Conservation (phyloP, 2,797 vertebrate genomes). For the Ibycter americanus region DNA sequence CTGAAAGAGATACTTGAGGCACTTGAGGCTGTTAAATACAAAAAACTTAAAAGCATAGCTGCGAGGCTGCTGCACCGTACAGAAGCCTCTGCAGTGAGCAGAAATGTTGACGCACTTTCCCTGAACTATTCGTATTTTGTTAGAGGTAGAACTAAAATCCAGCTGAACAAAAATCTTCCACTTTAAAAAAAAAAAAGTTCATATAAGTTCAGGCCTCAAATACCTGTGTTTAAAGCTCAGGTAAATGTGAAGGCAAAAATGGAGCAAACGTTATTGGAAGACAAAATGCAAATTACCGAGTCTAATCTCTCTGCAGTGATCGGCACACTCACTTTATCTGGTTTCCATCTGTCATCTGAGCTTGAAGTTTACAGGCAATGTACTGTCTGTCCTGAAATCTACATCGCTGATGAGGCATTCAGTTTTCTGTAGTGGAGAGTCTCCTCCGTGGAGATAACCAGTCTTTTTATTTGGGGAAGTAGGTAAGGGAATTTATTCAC, state of each 20-base stretch:
- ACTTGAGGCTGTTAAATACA: background rate
- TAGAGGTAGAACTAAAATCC: background rate
- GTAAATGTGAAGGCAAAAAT: background rate
- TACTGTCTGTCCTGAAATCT: constrained; percentile 52
- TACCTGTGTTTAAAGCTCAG: background rate
- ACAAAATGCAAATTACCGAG: constrained; percentile 46
- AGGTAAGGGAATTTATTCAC: background rate
- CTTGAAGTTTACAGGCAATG: constrained; percentile 61
- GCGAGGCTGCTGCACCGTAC: background rate
- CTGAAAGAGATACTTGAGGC: background rate
- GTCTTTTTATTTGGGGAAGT: background rate
- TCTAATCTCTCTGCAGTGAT: constrained; percentile 33
- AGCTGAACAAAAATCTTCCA: background rate
- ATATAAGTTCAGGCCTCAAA: background rate
- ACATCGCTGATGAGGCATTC: background rate
- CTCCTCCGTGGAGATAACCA: background rate
- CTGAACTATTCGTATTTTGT: background rate
- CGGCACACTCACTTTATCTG: constrained; percentile 43
- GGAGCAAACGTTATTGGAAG: background rate
- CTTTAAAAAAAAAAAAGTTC: background rate
- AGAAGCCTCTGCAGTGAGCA: background rate
- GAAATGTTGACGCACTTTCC: background rate
- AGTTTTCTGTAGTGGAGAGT: background rate
- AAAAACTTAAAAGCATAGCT: background rate
- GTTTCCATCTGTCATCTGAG: constrained; percentile 65